Evolutionary conservation across 2,888 invertebrate genomes (phyloP).

Genomic region (Drosophila differens): DNA sequence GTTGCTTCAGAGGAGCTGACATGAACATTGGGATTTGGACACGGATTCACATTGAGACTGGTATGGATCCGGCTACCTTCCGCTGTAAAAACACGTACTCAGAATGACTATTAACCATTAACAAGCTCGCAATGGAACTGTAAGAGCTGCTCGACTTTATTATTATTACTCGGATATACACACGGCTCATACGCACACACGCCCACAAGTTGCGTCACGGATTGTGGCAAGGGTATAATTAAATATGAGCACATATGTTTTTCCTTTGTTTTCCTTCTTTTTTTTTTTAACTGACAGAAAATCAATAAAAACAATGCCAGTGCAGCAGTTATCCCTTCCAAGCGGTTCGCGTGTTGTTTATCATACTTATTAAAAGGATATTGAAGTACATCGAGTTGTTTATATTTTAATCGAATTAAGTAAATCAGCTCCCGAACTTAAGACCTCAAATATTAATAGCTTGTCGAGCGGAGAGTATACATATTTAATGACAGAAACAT

Average conservation of each 20-base stretch:
- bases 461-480: constrained; percentile 30
- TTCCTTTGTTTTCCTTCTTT: constrained; percentile 57
- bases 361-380: constrained; percentile 39
- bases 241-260: constrained; percentile 72
- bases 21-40: constrained; percentile 2
- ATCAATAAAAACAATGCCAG: constrained; percentile 64
- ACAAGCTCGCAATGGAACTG: constrained; percentile 46
- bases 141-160: constrained; percentile 41
- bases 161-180: constrained; percentile 42
- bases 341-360: constrained; percentile 43
- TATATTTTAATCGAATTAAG: constrained; percentile 66
- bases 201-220: constrained; percentile 38
- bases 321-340: constrained; percentile 9
- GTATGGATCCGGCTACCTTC: constrained; percentile 1
- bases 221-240: constrained; percentile 65
- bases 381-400: constrained; percentile 50
- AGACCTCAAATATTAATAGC: constrained; percentile 69
- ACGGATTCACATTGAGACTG: background rate
- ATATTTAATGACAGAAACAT: constrained; percentile 52
- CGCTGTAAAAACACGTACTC: constrained; percentile 47
- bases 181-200: background rate
- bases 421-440: constrained; percentile 62
- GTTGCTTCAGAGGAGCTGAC: constrained; percentile 3
- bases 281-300: constrained; percentile 63
- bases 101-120: constrained; percentile 61